phyloP scores from a whole-genome alignment of 2,113 vertebrate species.

The Rhynchopsitta pachyrhyncha region DNA sequence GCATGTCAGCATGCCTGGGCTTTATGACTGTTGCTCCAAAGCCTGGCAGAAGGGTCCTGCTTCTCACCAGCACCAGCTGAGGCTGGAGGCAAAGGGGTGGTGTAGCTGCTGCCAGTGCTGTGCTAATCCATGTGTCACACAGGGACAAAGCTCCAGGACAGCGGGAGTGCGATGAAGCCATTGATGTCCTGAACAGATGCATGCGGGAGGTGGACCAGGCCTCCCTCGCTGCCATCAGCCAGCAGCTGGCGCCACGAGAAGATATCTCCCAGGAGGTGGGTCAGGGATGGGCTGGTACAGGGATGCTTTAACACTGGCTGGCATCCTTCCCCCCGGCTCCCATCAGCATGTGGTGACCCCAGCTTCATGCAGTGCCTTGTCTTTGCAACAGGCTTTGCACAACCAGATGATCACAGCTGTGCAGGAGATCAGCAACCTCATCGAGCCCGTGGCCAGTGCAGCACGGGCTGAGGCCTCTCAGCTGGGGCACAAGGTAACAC shows the following conservation, averaged over 20 bases:
- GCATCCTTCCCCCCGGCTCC: fast-evolving
- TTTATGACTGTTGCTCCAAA: not conserved
- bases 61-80: fast-evolving
- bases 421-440: constrained; percentile 94
- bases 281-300: fast-evolving
- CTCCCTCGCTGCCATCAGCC: constrained; percentile 93
- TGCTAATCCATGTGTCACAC: not conserved
- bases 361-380: not conserved
- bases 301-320: fast-evolving
- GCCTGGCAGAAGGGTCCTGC: fast-evolving
- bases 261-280: constrained; percentile 95
- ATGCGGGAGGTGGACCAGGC: constrained; percentile 95
- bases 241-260: constrained; percentile 90
- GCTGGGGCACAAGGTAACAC: constrained; percentile 92
- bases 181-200: constrained; percentile 89
- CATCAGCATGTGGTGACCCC: fast-evolving
- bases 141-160: constrained; percentile 98
- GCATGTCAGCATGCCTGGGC: fast-evolving
- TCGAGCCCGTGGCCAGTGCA: constrained; percentile 89
- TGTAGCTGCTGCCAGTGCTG: fast-evolving
- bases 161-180: constrained; percentile 92
- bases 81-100: not conserved
- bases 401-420: constrained; percentile 97
- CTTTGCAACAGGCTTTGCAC: constrained; percentile 84
- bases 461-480: constrained; percentile 92